Conservation (phyloP, 2,888 invertebrate genomes). For the Esperia sulphurella region DNA sequence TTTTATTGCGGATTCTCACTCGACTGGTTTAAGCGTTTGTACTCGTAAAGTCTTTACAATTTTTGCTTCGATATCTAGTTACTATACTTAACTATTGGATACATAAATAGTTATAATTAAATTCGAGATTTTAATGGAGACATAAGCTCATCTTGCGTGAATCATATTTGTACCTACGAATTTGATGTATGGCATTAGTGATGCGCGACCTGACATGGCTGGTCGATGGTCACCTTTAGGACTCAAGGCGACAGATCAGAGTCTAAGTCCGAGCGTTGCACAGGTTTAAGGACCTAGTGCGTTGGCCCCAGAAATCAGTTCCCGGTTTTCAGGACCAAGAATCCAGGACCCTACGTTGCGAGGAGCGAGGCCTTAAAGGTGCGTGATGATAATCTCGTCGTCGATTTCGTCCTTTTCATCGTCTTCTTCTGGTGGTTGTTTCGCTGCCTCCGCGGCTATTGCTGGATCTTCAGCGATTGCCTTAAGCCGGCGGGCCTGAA, state of each 20-base stretch:
- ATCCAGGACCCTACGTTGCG: neutral
- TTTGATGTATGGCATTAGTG: slow-evolving; percentile 29
- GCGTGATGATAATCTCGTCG: slow-evolving; percentile 92
- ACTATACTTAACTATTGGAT: slow-evolving; percentile 42
- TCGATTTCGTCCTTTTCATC: slow-evolving; percentile 93
- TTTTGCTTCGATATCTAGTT: slow-evolving; percentile 20
- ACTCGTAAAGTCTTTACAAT: slow-evolving; percentile 45
- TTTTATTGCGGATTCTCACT: neutral
- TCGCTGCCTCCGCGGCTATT: slow-evolving; percentile 81
- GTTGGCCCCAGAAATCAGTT: neutral
- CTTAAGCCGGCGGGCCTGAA: slow-evolving; percentile 83
- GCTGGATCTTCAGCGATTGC: slow-evolving; percentile 84
- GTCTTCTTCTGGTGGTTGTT: slow-evolving; percentile 86
- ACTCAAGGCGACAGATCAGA: too few species aligned
- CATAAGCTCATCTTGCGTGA: slow-evolving; percentile 13
- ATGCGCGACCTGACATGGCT: slow-evolving; percentile 3
- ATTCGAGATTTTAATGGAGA: slow-evolving; percentile 37
- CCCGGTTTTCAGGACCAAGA: too few species aligned
- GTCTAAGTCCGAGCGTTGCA: too few species aligned
- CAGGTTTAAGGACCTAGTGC: too few species aligned
- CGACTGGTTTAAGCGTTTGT: slow-evolving; percentile 30
- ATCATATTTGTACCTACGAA: slow-evolving; percentile 29
- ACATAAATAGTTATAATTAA: slow-evolving; percentile 53
- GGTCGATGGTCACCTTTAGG: neutral
- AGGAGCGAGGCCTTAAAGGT: slow-evolving; percentile 79